Conservation (phyloP, 2,113 vertebrate genomes). For the Desmodus rotundus region DNA sequence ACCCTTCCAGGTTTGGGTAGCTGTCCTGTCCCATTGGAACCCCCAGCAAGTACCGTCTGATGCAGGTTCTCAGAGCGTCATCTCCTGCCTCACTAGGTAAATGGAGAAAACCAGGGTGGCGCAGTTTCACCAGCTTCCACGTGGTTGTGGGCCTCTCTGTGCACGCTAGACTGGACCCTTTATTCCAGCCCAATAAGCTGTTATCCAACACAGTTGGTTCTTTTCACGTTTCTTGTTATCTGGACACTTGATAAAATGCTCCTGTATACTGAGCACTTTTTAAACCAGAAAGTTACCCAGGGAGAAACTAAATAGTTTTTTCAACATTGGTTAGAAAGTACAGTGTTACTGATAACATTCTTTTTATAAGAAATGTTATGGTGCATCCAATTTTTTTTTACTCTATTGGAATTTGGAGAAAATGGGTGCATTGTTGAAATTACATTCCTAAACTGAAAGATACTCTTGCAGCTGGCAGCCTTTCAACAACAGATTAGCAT, state of each 20-base stretch:
- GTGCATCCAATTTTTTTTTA: background rate
- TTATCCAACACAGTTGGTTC: background rate
- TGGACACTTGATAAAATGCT: background rate
- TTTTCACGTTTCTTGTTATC: slow-evolving; percentile 38
- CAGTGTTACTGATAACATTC: slow-evolving; percentile 50
- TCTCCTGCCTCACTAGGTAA: background rate
- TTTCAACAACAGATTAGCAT: background rate
- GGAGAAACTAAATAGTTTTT: background rate
- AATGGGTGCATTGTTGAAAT: slow-evolving; percentile 57
- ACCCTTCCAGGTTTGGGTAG: background rate
- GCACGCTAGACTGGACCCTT: background rate
- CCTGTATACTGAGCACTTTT: background rate
- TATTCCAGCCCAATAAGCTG: background rate
- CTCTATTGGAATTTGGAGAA: slow-evolving; percentile 38
- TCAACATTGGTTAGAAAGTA: slow-evolving; percentile 18
- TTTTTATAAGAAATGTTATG: slow-evolving; percentile 36
- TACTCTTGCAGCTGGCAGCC: background rate
- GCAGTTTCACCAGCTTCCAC: background rate
- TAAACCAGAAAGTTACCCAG: slow-evolving; percentile 8
- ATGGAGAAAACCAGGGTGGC: background rate
- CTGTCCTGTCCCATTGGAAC: background rate
- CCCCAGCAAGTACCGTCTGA: background rate
- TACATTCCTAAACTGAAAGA: slow-evolving; percentile 46
- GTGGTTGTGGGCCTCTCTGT: background rate
- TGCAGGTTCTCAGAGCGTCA: background rate